These are phyloP conservation scores for Echinops telfairi DNA, from an alignment of 2,113 vertebrate species.

Conservation along the genomic window DNA sequence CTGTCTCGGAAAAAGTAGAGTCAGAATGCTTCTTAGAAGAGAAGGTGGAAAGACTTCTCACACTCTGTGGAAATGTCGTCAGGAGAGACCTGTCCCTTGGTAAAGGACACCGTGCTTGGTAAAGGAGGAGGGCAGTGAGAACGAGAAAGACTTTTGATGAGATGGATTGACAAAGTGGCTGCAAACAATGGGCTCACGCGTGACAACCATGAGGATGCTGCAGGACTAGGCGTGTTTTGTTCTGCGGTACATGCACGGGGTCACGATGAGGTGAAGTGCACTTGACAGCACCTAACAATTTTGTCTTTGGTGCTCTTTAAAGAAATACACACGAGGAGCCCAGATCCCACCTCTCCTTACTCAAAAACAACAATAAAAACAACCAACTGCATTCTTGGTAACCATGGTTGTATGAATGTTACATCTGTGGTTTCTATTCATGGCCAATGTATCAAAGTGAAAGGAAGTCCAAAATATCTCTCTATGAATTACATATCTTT, in stretches of 20 bases:
- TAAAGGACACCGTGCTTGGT: too few species aligned
- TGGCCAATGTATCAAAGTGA: constrained; percentile 78
- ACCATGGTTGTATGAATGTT: constrained; percentile 62
- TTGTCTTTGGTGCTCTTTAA: background rate
- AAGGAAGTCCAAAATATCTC: constrained; percentile 73
- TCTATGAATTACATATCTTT: constrained; percentile 78
- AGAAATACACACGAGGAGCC: background rate
- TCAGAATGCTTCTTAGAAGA: too few species aligned
- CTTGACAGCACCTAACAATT: background rate
- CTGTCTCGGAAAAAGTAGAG: too few species aligned
- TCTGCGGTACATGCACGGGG: background rate
- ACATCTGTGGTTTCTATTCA: constrained; percentile 81
- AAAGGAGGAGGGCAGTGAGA: too few species aligned
- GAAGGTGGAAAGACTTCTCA: too few species aligned
- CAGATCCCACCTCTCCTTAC: background rate
- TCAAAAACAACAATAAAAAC: background rate
- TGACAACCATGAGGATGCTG: too few species aligned
- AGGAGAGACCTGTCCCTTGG: too few species aligned
- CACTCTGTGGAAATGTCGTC: too few species aligned
- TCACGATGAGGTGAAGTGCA: background rate
- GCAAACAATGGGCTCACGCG: too few species aligned
- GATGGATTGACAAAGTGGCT: too few species aligned
- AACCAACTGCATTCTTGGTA: constrained; percentile 67
- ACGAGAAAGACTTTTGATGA: too few species aligned
- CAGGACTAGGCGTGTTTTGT: background rate